Percentiles rank a stretch among this genome's conserved stretches.
Conservation (phyloP, 2,797 vertebrate species). For the Amblyraja radiata region DNA sequence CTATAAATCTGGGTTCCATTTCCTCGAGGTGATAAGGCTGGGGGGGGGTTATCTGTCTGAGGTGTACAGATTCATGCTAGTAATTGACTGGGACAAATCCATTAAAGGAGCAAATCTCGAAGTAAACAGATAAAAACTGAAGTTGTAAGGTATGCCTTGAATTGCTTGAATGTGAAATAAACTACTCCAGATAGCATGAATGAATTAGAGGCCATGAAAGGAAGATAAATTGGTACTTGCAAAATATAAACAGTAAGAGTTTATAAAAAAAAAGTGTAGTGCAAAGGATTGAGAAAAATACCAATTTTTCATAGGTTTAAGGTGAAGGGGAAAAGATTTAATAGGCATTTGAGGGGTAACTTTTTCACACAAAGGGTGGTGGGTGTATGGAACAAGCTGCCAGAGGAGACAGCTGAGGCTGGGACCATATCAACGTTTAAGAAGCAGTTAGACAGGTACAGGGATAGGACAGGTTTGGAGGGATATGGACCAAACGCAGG, state of each 20-base stretch:
- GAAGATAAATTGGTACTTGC: not conserved
- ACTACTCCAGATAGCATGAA: not conserved
- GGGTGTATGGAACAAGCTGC: no score
- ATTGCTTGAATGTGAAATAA: not conserved
- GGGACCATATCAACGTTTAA: no score
- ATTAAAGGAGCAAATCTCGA: not conserved
- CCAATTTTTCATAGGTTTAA: no score
- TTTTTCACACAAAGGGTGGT: no score
- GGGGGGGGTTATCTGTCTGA: not conserved
- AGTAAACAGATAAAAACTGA: not conserved
- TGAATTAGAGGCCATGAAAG: not conserved
- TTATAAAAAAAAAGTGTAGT: not conserved
- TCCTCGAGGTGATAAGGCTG: not conserved
- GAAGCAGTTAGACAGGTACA: no score
- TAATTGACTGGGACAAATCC: not conserved
- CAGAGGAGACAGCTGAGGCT: no score
- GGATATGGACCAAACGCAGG: no score
- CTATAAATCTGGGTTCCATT: not conserved
- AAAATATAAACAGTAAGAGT: not conserved
- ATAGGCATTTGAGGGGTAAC: no score
- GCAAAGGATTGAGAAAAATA: not conserved
- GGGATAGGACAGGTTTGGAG: no score
- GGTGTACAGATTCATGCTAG: not conserved
- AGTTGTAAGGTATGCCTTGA: no score
- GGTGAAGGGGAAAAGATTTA: no score